These are phyloP conservation scores for Musca vetustissima DNA, from an alignment of 1,140 invertebrate species.

Conservation along the genomic window DNA sequence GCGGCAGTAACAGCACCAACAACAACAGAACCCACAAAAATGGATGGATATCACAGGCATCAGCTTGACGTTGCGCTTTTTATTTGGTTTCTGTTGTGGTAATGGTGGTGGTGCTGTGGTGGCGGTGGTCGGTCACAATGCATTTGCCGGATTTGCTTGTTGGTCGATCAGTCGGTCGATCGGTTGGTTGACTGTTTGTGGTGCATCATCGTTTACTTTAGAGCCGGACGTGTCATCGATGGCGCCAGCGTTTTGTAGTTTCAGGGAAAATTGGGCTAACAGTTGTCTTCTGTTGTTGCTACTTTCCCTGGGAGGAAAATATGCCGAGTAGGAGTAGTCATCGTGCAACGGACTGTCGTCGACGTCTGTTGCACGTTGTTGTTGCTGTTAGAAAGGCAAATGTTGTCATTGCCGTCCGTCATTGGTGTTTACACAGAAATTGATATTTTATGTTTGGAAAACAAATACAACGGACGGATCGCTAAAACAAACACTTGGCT, in stretches of 20 bases:
- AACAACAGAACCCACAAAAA: not conserved
- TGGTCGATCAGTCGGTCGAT: not conserved
- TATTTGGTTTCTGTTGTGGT: not conserved
- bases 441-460: constrained; percentile 53
- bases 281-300: constrained; percentile 14
- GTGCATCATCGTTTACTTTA: not conserved
- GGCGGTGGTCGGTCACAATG: not conserved
- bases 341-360: not conserved
- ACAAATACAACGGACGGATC: constrained; percentile 34
- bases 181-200: not conserved
- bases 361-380: not conserved
- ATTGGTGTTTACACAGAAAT: constrained; percentile 55
- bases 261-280: constrained; percentile 8
- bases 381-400: not conserved
- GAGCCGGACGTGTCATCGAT: constrained; percentile 51
- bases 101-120: too few species aligned
- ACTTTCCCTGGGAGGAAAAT: not conserved
- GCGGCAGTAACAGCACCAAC: too few species aligned
- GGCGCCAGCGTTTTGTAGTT: constrained; percentile 42
- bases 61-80: constrained; percentile 25
- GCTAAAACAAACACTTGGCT: constrained; percentile 10
- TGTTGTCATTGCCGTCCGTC: not conserved
- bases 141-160: not conserved
- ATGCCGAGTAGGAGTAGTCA: not conserved
- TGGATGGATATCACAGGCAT: not conserved